Base-by-base conservation (phyloP, 2,113 vertebrate species). In the Bubo scandiacus region DNA sequence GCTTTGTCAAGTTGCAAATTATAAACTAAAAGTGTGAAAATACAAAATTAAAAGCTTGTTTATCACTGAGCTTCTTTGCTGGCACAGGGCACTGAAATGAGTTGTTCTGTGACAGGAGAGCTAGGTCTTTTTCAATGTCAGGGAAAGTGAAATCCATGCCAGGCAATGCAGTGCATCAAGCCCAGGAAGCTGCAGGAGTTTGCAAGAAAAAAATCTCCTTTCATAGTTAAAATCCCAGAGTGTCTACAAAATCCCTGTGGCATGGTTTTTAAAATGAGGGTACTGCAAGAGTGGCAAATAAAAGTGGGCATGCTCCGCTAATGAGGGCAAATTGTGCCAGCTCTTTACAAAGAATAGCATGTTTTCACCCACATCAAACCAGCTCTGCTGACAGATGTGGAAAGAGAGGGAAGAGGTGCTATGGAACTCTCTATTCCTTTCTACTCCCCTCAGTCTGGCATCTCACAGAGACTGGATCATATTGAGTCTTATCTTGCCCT, bases 291-390 rank as follows among this genome's bases (percentile, higher is more conserved):
- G 27, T 25, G 23, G 57, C 27, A 59, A 81, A 81, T 66, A 47
- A 74, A 92, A 92, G 58, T 32, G 68, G 57, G 22, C 55, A 59
- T 71, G 52, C 26, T 83, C 71, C 5, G 10, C 94, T 94, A 93
- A 95, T 67, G 88, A 96, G 75, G 79, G 88, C 43, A 66, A 36
- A 54, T 79, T 52, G 70, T 92, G 80, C 90, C 90, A 92, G 86
- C 54, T 74, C 52, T 55, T 94, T 15, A 66, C 86, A 92, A 90
- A 90, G 79, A 70, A 27, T 14, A 43, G 42, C 0, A 1, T 84
- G 12, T 88, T 94, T 88, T 42, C 45, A 70, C 32, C 38, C 71
- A 38, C 54, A 17, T 45, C 63, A 65, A 73, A 81, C 22, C 78
- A 71, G 42, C 45, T 57, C 54, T 65, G 59, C 55, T 27, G n/a